Evolutionary conservation across 1,140 invertebrate genomes (phyloP), one percentile per base, ranked within the genome.

Genomic region (Zaprionus vittiger): DNA sequence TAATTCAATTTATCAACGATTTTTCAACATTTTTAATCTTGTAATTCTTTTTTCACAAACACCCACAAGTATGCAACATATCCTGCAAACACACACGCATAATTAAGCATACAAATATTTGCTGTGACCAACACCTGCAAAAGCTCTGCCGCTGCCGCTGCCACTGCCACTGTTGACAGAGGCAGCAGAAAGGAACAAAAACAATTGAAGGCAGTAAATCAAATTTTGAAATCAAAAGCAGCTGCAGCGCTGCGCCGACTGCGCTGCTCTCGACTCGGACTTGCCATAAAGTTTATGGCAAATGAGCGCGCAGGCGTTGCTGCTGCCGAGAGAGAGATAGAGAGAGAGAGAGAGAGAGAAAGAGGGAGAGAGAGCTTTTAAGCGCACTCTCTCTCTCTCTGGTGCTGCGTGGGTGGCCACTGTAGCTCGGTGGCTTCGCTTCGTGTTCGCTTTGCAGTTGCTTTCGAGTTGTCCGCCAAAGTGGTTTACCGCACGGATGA

Each of bases 401-500:
- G 57, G 11, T 5, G 52, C 44, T 77, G 64, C 73, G 68, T 86
- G 77, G 67, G 77, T 63, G 67, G 62, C 20, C 31, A 56, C 64
- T 49, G n/a, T 55, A 49, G 69, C 47, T 75, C n/a, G 79, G 70
- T 73, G 72, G 64, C 72, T 47, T 7, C 31, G 64, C 62, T 74
- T 80, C 55, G 65, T 52, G 4, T 14, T 20, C 11, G 47, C 47
- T 52, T 71, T 79, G 80, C 80, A 91, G 87, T 91, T 83, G 83
- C 87, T 91, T 87, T 91, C 76, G 83, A 91, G 83, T 81, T 81
- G 80, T 91, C 79, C 83, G 81, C 87, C 89, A 83, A 73, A 77
- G 75, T 73, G 79, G 87, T 75, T 82, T 81, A 59, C 52, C 57
- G 47, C 61, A 75, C 67, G 31, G 72, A 70, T 38, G 60, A 52